Percentiles rank a stretch among this genome's conserved stretches.
These are phyloP conservation scores for Aproaerema taeniolella DNA, from an alignment of 2,888 invertebrate genomes.

Conservation along the genomic window DNA sequence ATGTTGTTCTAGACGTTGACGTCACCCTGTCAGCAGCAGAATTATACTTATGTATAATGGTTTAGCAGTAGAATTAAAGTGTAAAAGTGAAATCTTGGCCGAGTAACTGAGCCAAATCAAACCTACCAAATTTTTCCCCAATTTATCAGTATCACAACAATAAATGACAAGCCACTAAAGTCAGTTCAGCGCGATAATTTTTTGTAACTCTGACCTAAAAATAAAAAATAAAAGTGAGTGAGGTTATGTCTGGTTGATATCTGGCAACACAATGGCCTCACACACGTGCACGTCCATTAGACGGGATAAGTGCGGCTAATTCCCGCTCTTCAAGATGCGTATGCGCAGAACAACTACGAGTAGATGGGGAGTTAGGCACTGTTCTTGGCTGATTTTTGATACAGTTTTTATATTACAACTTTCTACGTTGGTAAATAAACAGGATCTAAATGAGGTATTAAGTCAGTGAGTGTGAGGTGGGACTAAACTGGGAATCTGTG, in stretches of 20 bases:
- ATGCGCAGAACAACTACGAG: slow-evolving; percentile 36
- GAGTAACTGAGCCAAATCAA: too few relatives aligned
- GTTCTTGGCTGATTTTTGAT: neutral
- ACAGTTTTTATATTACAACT: neutral
- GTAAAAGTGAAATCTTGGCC: too few relatives aligned
- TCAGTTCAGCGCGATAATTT: slow-evolving; percentile 16
- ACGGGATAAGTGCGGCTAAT: slow-evolving; percentile 70
- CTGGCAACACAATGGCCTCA: slow-evolving; percentile 46
- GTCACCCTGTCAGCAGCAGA: too few relatives aligned
- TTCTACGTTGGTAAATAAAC: neutral
- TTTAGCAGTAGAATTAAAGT: too few relatives aligned
- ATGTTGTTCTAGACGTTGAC: too few relatives aligned
- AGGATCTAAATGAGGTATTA: too few relatives aligned
- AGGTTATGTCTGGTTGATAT: slow-evolving; percentile 25
- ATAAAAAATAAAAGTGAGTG: slow-evolving; percentile 28
- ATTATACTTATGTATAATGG: too few relatives aligned
- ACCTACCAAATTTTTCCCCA: neutral
- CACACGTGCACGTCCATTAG: slow-evolving; percentile 59
- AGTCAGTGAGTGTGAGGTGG: too few relatives aligned
- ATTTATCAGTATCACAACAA: slow-evolving; percentile 1
- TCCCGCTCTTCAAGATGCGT: slow-evolving; percentile 47
- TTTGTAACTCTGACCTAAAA: slow-evolving; percentile 20
- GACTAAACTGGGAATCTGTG: too few relatives aligned
- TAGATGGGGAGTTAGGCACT: slow-evolving; percentile 34
- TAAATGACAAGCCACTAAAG: slow-evolving; percentile 10